phyloP scores from a whole-genome alignment of 2,113 vertebrate genomes.

The Tapirus terrestris region DNA sequence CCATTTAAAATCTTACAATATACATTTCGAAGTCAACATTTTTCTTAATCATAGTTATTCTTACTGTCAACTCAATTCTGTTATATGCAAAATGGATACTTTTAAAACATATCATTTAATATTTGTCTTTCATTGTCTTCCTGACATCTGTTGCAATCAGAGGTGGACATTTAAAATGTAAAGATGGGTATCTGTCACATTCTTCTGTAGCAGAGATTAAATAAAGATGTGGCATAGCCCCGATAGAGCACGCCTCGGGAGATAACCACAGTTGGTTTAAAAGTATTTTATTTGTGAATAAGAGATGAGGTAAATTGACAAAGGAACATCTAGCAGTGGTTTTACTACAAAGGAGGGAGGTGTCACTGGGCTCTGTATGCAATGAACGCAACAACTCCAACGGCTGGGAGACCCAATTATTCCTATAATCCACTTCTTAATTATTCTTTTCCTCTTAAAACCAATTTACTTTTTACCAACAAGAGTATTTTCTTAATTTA shows the following conservation, averaged over 20 bases:
- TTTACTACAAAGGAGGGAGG: constrained; percentile 70
- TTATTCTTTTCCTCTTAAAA: constrained; percentile 62
- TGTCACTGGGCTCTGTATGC: constrained; percentile 60
- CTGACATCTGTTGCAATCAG: not conserved
- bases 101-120: constrained; percentile 29
- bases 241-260: constrained; percentile 62
- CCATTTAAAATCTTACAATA: not conserved
- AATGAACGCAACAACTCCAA: constrained; percentile 61
- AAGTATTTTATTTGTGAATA: constrained; percentile 77
- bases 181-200: constrained; percentile 61
- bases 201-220: constrained; percentile 66
- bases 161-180: not conserved
- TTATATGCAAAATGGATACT: not conserved
- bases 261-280: constrained; percentile 52
- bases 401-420: constrained; percentile 35
- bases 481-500: constrained; percentile 28
- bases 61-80: not conserved
- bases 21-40: not conserved
- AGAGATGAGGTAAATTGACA: constrained; percentile 76
- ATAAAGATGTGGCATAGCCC: constrained; percentile 70
- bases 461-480: constrained; percentile 30
- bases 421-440: constrained; percentile 47
- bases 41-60: not conserved
- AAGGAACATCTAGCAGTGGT: constrained; percentile 53
- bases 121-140: not conserved